A percentile compares a stretch with the other conserved stretches of the same genome.
These are phyloP conservation scores for Porites cylindrica DNA, from an alignment of 92 coral and sea anemone species.

Conservation along the genomic window DNA sequence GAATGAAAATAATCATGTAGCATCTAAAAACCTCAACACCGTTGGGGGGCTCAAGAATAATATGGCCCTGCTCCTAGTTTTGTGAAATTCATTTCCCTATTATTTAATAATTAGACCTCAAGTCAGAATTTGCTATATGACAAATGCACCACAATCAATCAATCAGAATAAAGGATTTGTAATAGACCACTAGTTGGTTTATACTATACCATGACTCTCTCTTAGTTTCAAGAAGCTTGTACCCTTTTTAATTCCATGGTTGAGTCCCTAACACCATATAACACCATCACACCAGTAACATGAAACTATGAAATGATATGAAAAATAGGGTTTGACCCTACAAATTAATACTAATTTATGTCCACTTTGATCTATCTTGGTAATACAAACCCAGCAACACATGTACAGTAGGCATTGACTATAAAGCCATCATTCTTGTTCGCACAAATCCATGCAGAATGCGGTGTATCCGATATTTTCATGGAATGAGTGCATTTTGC, in stretches of 20 bases:
- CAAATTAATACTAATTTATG: slow-evolving; percentile 23
- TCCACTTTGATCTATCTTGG: slow-evolving; percentile 31
- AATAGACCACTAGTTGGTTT: slow-evolving; percentile 45
- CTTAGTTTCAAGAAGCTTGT: slow-evolving; percentile 31
- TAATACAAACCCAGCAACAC: slow-evolving; percentile 63
- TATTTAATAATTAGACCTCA: slow-evolving; percentile 32
- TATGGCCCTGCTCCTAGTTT: slow-evolving; percentile 41
- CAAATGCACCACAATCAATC: slow-evolving; percentile 24
- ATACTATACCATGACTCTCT: slow-evolving; percentile 29
- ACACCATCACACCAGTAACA: slow-evolving; percentile 34
- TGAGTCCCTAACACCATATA: slow-evolving; percentile 35
- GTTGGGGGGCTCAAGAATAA: slow-evolving; percentile 11
- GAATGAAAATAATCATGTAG: slow-evolving; percentile 31
- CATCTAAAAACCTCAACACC: slow-evolving; percentile 29
- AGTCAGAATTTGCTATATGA: slow-evolving; percentile 26
- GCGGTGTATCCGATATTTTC: slow-evolving; percentile 60
- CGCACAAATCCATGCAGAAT: slow-evolving; percentile 59
- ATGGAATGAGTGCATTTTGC: slow-evolving; percentile 60
- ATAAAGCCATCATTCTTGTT: slow-evolving; percentile 40
- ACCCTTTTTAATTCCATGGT: background rate
- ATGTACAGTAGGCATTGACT: slow-evolving; percentile 48
- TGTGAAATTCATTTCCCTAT: slow-evolving; percentile 20
- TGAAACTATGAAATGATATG: slow-evolving; percentile 54
- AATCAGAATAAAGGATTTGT: background rate
- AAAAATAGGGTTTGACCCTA: slow-evolving; percentile 40